Evolutionary conservation across 2,888 invertebrate species (phyloP).

Genomic region (Callyntrura sp.): DNA sequence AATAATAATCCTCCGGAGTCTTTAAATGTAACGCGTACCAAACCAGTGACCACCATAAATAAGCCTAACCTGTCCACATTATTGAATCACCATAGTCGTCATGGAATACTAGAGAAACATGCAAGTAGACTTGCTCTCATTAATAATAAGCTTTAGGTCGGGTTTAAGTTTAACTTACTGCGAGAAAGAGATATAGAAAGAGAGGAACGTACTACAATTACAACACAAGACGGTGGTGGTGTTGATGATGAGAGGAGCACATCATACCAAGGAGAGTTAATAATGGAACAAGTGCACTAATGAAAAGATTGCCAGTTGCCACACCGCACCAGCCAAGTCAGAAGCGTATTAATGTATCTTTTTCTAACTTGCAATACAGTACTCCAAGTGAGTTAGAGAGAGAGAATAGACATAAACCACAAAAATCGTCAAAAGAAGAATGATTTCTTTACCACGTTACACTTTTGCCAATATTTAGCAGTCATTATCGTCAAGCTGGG

Average conservation of each 20-base stretch:
- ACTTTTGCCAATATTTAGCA: slow-evolving; percentile 12
- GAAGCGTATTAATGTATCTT: too few relatives aligned
- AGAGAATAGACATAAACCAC: slow-evolving; percentile 6
- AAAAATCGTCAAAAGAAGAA: slow-evolving; percentile 2
- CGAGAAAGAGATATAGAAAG: too few relatives aligned
- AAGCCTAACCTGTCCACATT: slow-evolving; percentile 11
- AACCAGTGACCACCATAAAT: not conserved
- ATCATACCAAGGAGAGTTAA: not conserved
- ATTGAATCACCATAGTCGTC: too few relatives aligned
- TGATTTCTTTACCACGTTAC: not conserved
- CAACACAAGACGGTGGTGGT: not conserved
- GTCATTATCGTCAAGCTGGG: too few relatives aligned
- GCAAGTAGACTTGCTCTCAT: too few relatives aligned
- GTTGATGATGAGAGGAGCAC: not conserved
- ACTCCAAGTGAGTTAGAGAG: too few relatives aligned
- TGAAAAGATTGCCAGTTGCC: too few relatives aligned
- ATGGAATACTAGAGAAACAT: too few relatives aligned
- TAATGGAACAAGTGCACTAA: not conserved
- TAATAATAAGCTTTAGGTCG: not conserved
- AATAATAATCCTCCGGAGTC: slow-evolving; percentile 18
- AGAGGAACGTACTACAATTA: not conserved
- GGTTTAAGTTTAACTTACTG: not conserved
- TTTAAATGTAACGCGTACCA: not conserved
- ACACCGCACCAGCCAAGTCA: too few relatives aligned
- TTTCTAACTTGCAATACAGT: too few relatives aligned